Base-by-base conservation (phyloP, 2,797 vertebrate genomes). In the Danio jaintianensis region DNA sequence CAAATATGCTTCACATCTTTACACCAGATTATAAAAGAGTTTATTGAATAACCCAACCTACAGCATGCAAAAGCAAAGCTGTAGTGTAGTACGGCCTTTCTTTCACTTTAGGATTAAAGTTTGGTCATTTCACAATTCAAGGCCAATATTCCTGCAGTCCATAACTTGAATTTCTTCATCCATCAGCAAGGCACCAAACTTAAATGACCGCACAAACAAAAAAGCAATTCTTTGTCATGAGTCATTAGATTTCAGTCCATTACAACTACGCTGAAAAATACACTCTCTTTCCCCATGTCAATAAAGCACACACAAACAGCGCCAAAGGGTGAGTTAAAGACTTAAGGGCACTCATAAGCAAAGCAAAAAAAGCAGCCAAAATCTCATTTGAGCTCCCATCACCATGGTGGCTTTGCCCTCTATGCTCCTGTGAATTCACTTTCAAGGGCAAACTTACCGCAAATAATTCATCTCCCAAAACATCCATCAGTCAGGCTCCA, bases 401-500 rank as follows among this genome's bases (percentile, higher is more conserved):
- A 81, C 72, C 4, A 42, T 85, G 86, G 84, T 79, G 42, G 43
- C 84, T 48, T 64, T 85, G 88, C 88, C 87, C 83, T 86, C 84
- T 80, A 81, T 86, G 86, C 89, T 90, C 84, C 83, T 84, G 74
- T 85, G 85, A 92, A 92, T 90, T 91, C 87, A 88, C 86, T 91
- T 92, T 92, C 90, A 92, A 92, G 91, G 90, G 85, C 86, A 89
- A 82, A 83, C 88, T 88, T 91, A 89, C 80, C 83, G 85, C 88
- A 92, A 91, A 93, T 92, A 90, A 91, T 89, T 91, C 63, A 93
- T 91, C 89, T 90, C 85, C 87, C 87, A 89, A 89, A 90, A 90
- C 87, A 90, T 85, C 88, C 88, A 91, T 92, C 90, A 88, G 87
- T 91, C 89, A 91, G 87, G 83, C 85, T 89, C 87, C 87, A 84